Evolutionary conservation across 1,140 invertebrate species (phyloP).

Genomic region (Hycleus phaleratus): DNA sequence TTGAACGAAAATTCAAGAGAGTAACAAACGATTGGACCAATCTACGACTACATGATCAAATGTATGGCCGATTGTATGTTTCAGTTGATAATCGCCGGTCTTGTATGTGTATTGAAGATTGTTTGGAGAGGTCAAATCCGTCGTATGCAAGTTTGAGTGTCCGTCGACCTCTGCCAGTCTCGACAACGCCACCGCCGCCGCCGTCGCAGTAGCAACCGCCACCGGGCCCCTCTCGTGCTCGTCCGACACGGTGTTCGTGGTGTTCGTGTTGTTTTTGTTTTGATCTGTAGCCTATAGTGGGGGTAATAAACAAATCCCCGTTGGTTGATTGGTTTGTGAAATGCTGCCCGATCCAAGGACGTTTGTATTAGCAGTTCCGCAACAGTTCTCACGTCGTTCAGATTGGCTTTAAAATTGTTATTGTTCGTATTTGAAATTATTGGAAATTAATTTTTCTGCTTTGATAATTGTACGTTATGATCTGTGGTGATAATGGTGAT

Average conservation of each 20-base stretch:
- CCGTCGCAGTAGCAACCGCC: no score
- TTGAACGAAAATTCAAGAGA: no score
- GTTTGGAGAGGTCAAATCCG: no score
- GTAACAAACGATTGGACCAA: no score
- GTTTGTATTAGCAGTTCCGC: slow-evolving; percentile 20
- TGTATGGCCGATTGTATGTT: no score
- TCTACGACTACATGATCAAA: no score
- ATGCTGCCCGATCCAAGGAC: slow-evolving; percentile 12
- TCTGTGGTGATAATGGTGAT: slow-evolving; percentile 33
- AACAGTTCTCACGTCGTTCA: background rate
- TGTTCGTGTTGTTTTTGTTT: slow-evolving; percentile 27
- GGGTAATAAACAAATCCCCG: slow-evolving; percentile 27
- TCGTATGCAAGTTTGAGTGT: background rate
- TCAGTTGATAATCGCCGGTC: no score
- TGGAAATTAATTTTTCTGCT: no score
- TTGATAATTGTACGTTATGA: slow-evolving; percentile 34
- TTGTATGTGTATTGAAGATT: no score
- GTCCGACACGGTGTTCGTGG: background rate
- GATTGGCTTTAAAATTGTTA: no score
- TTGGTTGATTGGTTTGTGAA: slow-evolving; percentile 17
- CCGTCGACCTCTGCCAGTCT: slow-evolving; percentile 11
- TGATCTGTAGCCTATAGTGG: slow-evolving; percentile 21
- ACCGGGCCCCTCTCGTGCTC: background rate
- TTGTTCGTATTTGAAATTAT: no score
- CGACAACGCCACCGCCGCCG: background rate